Conservation (phyloP, 2,888 invertebrate genomes). For the Scaeva pyrastri region DNA sequence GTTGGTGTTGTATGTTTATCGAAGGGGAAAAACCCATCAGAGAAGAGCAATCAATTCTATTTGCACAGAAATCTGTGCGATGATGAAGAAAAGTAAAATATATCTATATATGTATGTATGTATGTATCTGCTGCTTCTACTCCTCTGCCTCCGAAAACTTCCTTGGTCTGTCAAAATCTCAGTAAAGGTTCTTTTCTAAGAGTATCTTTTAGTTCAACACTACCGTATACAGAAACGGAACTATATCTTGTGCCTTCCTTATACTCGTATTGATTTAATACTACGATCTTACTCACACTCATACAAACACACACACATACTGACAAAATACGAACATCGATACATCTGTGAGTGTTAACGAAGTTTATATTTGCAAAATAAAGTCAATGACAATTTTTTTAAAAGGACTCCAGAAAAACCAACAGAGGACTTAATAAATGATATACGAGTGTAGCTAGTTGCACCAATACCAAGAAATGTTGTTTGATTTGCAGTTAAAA, state of each 20-base stretch:
- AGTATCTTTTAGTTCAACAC: constrained; percentile 41
- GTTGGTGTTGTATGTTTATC: constrained; percentile 72
- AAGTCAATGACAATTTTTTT: constrained; percentile 65
- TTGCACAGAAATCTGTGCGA: constrained; percentile 74
- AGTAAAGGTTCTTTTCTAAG: not conserved
- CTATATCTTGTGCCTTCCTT: constrained; percentile 30
- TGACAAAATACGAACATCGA: not conserved
- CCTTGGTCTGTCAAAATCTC: constrained; percentile 10
- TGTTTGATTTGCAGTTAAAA: no score
- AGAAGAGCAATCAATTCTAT: constrained; percentile 75
- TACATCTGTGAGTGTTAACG: constrained; percentile 54
- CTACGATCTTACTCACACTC: no score
- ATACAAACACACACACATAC: constrained; percentile 6
- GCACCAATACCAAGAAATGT: no score
- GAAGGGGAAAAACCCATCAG: constrained; percentile 73
- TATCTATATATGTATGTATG: constrained; percentile 1
- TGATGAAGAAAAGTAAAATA: constrained; percentile 71
- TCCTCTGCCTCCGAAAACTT: not conserved
- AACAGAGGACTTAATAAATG: not conserved
- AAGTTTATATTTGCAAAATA: constrained; percentile 71
- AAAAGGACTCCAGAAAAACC: constrained; percentile 11
- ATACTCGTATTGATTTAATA: not conserved
- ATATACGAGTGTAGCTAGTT: no score
- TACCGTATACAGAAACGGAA: not conserved
- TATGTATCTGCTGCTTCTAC: not conserved